A percentile compares a stretch with the other conserved stretches of the same genome.
Evolutionary conservation across 2,113 vertebrate species (phyloP).

Genomic region (Perca schrenkii): DNA sequence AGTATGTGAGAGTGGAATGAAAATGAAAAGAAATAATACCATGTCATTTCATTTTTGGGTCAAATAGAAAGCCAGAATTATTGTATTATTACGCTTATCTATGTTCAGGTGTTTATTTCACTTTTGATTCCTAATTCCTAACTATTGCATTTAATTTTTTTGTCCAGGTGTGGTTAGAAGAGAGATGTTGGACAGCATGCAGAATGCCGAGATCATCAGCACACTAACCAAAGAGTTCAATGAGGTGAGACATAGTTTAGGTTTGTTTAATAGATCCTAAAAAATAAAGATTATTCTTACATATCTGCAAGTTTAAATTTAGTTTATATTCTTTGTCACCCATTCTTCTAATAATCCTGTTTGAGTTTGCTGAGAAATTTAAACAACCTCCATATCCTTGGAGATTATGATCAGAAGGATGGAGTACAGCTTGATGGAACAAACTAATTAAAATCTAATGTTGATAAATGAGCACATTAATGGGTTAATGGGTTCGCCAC

Average conservation of each 20-base stretch:
- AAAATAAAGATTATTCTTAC: background rate
- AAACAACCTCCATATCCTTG: conserved; percentile 26
- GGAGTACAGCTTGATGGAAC: conserved; percentile 30
- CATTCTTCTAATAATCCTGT: conserved; percentile 25
- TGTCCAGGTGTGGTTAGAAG: conserved; percentile 85
- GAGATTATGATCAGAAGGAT: conserved; percentile 38
- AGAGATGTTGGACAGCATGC: conserved; percentile 87
- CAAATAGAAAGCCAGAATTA: background rate
- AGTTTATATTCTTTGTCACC: background rate
- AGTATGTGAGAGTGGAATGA: background rate
- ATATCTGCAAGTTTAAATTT: conserved; percentile 11
- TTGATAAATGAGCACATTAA: conserved; percentile 58
- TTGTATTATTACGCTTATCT: background rate
- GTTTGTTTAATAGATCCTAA: background rate
- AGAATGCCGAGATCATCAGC: conserved; percentile 90
- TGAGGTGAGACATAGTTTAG: conserved; percentile 82
- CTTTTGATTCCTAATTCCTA: background rate
- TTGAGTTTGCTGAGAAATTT: conserved; percentile 34
- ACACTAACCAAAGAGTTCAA: conserved; percentile 89
- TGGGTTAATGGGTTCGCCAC: conserved; percentile 47
- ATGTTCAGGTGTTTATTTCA: background rate
- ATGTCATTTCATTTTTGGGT: background rate
- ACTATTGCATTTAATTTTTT: background rate
- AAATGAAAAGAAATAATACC: background rate
- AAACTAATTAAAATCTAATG: conserved; percentile 56